Percentiles rank a stretch among this genome's conserved stretches.
phyloP scores from a whole-genome alignment of 2,797 vertebrate genomes.

The Alfaro cultratus region DNA sequence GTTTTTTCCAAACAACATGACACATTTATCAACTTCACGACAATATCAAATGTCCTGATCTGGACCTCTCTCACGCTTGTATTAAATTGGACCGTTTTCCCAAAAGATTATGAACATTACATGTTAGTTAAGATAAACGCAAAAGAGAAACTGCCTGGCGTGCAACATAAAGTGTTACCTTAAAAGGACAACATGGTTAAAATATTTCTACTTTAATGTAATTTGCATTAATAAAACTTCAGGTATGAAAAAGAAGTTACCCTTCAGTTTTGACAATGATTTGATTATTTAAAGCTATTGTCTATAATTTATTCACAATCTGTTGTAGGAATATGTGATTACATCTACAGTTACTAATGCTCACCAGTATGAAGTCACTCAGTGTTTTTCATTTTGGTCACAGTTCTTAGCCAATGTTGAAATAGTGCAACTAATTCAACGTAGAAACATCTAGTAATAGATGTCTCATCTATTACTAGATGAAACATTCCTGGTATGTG shows the following conservation, averaged over 20 bases:
- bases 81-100: conserved; percentile 19
- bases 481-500: not conserved
- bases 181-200: not conserved
- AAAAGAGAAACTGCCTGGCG: not conserved
- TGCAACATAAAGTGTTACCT: not conserved
- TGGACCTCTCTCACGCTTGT: conserved; percentile 7
- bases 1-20: conserved; percentile 59
- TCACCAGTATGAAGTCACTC: not conserved
- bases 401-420: not conserved
- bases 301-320: not conserved
- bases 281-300: not conserved
- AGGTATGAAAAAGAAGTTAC: no score
- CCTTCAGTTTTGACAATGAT: not conserved
- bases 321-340: not conserved
- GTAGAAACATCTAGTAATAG: no score
- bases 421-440: not conserved
- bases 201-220: not conserved
- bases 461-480: not conserved
- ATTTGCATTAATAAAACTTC: not conserved
- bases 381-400: not conserved
- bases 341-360: not conserved
- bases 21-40: conserved; percentile 47
- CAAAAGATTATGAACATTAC: conserved; percentile 9
- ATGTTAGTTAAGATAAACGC: not conserved
- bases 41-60: conserved; percentile 31